These are phyloP conservation scores for Drosophila leonis DNA, from an alignment of 2,888 invertebrate species.

Conservation along the genomic window DNA sequence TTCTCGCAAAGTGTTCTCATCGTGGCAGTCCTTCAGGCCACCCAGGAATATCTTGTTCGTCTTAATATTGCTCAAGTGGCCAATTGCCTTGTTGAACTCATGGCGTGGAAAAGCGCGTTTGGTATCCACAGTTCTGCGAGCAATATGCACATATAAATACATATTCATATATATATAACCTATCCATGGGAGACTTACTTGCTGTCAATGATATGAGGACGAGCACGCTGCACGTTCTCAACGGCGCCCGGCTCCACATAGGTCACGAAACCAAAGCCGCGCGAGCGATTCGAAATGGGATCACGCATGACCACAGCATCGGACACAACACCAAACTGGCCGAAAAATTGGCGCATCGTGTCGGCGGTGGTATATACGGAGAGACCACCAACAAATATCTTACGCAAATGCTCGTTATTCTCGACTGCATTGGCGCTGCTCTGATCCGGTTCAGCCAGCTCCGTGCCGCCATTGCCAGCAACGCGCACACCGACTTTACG, in stretches of 20 bases:
- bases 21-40: conserved; percentile 82
- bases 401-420: conserved; percentile 77
- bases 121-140: conserved; percentile 80
- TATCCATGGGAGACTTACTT: conserved; percentile 86
- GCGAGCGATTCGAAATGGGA: conserved; percentile 80
- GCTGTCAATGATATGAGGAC: conserved; percentile 82
- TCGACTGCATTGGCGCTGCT: conserved; percentile 4
- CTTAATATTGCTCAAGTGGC: conserved; percentile 48
- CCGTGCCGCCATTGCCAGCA: neutral
- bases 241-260: conserved; percentile 73
- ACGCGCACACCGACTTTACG: conserved; percentile 24
- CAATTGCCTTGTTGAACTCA: conserved; percentile 70
- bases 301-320: conserved; percentile 84
- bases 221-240: conserved; percentile 79
- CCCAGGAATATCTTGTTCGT: conserved; percentile 83
- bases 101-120: conserved; percentile 82
- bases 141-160: neutral
- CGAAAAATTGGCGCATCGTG: conserved; percentile 73
- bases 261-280: conserved; percentile 84
- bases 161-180: neutral
- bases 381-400: conserved; percentile 83
- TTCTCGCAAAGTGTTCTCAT: conserved; percentile 74
- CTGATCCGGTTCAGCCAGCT: neutral
- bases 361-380: conserved; percentile 78
- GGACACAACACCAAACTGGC: conserved; percentile 79